Percentiles rank a stretch among this genome's conserved stretches.
Evolutionary conservation across 2,888 invertebrate species (phyloP).

Genomic region (Pyralis farinalis): DNA sequence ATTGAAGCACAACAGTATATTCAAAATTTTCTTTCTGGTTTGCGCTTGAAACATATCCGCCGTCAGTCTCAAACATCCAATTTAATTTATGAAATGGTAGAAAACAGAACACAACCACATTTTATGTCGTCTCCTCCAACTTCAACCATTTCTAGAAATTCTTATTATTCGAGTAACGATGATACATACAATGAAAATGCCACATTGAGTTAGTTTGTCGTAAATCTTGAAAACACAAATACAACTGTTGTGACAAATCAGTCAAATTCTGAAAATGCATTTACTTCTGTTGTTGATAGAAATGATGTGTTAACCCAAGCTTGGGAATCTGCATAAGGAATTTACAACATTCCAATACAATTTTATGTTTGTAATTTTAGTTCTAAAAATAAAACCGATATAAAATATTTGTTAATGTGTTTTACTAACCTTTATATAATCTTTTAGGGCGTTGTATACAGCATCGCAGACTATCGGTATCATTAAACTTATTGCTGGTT

Average conservation of each 20-base stretch:
- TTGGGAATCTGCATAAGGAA: conserved; percentile 11
- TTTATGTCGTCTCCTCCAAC: conserved; percentile 1
- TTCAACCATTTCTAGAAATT: conserved; percentile 6
- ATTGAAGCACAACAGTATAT: conserved; percentile 8
- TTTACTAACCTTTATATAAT: neutral
- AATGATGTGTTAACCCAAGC: conserved; percentile 12
- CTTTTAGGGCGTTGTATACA: conserved; percentile 6
- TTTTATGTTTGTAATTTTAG: conserved; percentile 8
- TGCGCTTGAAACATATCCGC: conserved; percentile 7
- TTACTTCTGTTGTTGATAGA: conserved; percentile 2
- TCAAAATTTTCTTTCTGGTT: conserved; percentile 6
- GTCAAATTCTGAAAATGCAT: conserved; percentile 7
- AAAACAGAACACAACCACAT: too few species aligned
- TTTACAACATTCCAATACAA: conserved; percentile 1
- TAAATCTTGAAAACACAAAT: conserved; percentile 10
- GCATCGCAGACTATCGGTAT: conserved; percentile 11
- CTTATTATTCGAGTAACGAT: neutral
- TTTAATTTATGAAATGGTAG: conserved; percentile 1
- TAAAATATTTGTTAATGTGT: conserved; percentile 7
- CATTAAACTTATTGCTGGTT: conserved; percentile 5
- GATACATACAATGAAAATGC: conserved; percentile 7
- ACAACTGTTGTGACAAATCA: conserved; percentile 9
- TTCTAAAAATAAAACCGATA: conserved; percentile 10
- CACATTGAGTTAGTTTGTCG: conserved; percentile 10
- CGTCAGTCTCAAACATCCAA: conserved; percentile 7